These are phyloP conservation scores for Cataglyphis livida DNA, from an alignment of 2,888 invertebrate genomes.

Conservation along the genomic window DNA sequence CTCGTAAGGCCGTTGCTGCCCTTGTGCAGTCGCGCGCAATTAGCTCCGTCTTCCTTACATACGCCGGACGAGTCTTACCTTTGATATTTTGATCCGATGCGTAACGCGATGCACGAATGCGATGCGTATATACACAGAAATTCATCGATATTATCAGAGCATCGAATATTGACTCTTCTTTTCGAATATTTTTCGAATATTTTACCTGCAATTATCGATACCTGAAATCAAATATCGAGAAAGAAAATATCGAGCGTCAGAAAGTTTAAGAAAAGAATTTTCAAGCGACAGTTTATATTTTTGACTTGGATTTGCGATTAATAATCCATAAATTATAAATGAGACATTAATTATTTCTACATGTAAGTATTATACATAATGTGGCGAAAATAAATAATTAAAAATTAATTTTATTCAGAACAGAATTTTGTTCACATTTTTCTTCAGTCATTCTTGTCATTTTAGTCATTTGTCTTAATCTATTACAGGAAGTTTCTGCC, in stretches of 20 bases:
- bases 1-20: constrained; percentile 39
- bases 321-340: not conserved
- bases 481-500: not conserved
- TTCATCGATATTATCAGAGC: not conserved
- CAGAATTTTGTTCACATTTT: not conserved
- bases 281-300: not conserved
- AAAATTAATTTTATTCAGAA: not conserved
- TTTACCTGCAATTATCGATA: not conserved
- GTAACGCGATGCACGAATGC: constrained; percentile 69
- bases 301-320: not conserved
- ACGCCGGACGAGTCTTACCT: constrained; percentile 42
- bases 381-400: not conserved
- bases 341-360: not conserved
- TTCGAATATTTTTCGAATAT: not conserved
- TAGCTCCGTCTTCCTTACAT: constrained; percentile 59
- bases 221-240: constrained; percentile 15
- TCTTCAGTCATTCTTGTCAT: not conserved
- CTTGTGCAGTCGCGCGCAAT: constrained; percentile 65
- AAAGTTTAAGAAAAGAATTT: not conserved
- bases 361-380: not conserved
- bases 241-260: not conserved
- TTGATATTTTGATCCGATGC: constrained; percentile 78
- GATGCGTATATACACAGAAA: not conserved
- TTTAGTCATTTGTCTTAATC: not conserved
- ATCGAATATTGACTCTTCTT: constrained; percentile 13